Evolutionary conservation across 37 sponge, comb jelly and placozoan species (phyloP).

Genomic region (Petrosia ficiformis): DNA sequence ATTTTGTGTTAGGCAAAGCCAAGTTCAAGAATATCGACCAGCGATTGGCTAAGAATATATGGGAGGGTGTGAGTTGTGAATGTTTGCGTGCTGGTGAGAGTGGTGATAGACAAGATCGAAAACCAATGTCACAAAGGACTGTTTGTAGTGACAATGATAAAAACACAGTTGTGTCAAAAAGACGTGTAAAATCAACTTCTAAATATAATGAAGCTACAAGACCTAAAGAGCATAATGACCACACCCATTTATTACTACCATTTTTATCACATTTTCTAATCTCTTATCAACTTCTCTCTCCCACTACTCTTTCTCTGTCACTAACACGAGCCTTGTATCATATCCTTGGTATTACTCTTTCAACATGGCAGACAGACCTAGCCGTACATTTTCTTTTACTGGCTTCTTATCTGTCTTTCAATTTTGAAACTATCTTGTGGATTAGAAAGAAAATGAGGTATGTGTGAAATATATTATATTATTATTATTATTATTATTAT

Average conservation of each 20-base stretch:
- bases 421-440: conserved; percentile 13
- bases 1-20: background rate
- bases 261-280: conserved; percentile 8
- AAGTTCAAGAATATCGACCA: background rate
- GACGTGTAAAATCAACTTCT: background rate
- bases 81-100: background rate
- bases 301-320: background rate
- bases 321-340: conserved; percentile 23
- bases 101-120: background rate
- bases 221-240: background rate
- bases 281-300: conserved; percentile 27
- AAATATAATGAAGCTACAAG: background rate
- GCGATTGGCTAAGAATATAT: background rate
- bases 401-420: conserved; percentile 13
- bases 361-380: background rate
- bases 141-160: background rate
- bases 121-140: too few relatives aligned
- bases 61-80: background rate
- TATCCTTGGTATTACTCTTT: conserved; percentile 18
- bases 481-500: background rate
- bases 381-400: conserved; percentile 31
- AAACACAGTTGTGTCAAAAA: background rate
- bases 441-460: conserved; percentile 43
- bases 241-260: conserved; percentile 4
- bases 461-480: too few relatives aligned